A percentile compares a stretch with the other conserved stretches of the same genome.
Evolutionary conservation across 2,888 invertebrate genomes (phyloP).

Genomic region (Harpalus rubripes): DNA sequence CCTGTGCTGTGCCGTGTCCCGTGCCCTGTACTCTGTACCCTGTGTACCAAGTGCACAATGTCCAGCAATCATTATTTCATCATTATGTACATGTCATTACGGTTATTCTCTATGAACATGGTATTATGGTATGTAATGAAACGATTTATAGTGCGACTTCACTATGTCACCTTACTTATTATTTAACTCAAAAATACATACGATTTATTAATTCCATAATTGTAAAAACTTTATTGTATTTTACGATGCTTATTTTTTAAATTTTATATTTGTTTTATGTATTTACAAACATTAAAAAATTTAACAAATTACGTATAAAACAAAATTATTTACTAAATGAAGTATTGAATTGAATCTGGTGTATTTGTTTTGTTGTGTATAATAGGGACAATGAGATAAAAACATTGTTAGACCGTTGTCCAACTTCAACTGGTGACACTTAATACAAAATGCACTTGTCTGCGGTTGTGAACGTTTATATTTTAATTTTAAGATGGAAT

Average conservation of each 20-base stretch:
- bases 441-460: not conserved
- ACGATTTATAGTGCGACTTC: too few relatives aligned
- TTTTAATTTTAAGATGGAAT: not conserved
- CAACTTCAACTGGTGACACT: not conserved
- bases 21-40: not conserved
- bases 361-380: too few relatives aligned
- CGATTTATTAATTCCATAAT: too few relatives aligned
- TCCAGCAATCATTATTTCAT: constrained; percentile 1
- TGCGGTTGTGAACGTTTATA: not conserved
- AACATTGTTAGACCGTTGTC: not conserved
- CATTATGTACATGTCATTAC: constrained; percentile 6
- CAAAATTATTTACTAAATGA: too few relatives aligned
- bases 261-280: too few relatives aligned
- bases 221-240: too few relatives aligned
- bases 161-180: not conserved
- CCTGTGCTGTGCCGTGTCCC: constrained; percentile 6
- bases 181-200: not conserved
- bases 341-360: too few relatives aligned
- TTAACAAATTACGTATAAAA: too few relatives aligned
- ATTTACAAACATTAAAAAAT: too few relatives aligned
- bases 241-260: too few relatives aligned
- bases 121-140: too few relatives aligned
- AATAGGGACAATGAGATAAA: not conserved
- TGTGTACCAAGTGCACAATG: not conserved
- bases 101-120: not conserved